Percentiles rank a stretch among this genome's conserved stretches.
phyloP scores from a whole-genome alignment of 2,797 vertebrate species.

The Toxotes lorentzi region DNA sequence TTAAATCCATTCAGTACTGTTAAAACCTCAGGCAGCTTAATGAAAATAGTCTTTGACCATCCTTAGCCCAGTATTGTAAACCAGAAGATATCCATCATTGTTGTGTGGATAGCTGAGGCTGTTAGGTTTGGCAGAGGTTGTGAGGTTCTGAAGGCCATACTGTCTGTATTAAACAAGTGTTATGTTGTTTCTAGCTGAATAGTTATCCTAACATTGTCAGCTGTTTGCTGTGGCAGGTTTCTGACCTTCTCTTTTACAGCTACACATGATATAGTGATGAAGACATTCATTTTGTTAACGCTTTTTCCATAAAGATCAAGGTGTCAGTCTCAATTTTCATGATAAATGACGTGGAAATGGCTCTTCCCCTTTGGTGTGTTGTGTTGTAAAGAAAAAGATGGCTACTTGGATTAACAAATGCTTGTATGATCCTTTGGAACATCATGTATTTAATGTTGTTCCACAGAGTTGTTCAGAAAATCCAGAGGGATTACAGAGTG shows the following conservation, averaged over 20 bases:
- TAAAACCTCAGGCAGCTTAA: conserved; percentile 47
- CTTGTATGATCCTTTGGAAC: conserved; percentile 55
- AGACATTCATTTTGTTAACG: conserved; percentile 31
- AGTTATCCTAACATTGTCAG: conserved; percentile 43
- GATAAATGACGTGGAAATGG: conserved; percentile 55
- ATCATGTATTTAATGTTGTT: conserved; percentile 58
- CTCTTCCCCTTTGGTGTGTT: conserved; percentile 38
- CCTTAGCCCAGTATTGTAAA: conserved; percentile 57
- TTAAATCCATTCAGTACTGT: conserved; percentile 37
- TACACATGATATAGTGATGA: conserved; percentile 10
- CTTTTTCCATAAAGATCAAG: conserved; percentile 26
- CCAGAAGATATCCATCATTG: conserved; percentile 76
- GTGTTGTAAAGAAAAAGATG: conserved; percentile 47
- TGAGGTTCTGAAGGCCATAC: conserved; percentile 60
- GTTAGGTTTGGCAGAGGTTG: conserved; percentile 66
- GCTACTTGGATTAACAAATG: conserved; percentile 48
- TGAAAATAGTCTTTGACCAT: conserved; percentile 57
- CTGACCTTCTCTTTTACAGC: conserved; percentile 27
- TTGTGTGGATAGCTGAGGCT: conserved; percentile 67
- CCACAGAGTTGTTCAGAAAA: conserved; percentile 55
- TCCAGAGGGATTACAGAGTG: conserved; percentile 63
- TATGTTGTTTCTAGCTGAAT: conserved; percentile 52
- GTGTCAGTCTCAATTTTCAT: conserved; percentile 36
- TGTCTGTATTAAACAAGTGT: conserved; percentile 72
- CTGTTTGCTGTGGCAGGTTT: conserved; percentile 50